Evolutionary conservation across 2,797 vertebrate species (phyloP).

Genomic region (Neoniphon sammara): DNA sequence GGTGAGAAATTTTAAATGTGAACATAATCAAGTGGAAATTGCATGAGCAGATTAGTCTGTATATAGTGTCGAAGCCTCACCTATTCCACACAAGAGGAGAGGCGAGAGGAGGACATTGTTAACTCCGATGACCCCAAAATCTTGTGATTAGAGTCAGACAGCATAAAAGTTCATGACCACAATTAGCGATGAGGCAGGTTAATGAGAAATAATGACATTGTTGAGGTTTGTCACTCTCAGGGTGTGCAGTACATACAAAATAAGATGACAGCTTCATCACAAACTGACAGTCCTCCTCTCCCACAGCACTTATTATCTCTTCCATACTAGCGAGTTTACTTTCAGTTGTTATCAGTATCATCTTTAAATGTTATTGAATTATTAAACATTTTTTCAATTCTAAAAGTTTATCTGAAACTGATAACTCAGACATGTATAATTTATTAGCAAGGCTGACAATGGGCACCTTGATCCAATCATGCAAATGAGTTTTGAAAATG

Average conservation of each 20-base stretch:
- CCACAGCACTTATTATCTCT: background rate
- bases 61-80: too few relatives aligned
- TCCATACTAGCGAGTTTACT: background rate
- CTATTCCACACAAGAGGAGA: background rate
- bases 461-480: constrained; percentile 4
- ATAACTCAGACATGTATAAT: constrained; percentile 27
- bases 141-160: background rate
- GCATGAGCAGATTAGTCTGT: too few relatives aligned
- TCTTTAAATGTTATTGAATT: background rate
- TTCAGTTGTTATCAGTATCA: background rate
- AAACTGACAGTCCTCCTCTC: background rate
- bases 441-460: constrained; percentile 17
- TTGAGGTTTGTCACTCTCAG: background rate
- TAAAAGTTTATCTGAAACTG: background rate
- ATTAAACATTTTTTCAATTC: background rate
- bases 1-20: too few relatives aligned
- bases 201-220: background rate
- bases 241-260: background rate
- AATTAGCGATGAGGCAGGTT: background rate
- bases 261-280: background rate
- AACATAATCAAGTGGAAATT: too few relatives aligned
- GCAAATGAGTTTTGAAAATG: background rate
- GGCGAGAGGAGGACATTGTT: background rate
- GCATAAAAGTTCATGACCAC: background rate
- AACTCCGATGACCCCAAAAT: background rate